Evolutionary conservation across 64 coral and sea anemone genomes (phyloP).

Genomic region (Montipora foliosa): DNA sequence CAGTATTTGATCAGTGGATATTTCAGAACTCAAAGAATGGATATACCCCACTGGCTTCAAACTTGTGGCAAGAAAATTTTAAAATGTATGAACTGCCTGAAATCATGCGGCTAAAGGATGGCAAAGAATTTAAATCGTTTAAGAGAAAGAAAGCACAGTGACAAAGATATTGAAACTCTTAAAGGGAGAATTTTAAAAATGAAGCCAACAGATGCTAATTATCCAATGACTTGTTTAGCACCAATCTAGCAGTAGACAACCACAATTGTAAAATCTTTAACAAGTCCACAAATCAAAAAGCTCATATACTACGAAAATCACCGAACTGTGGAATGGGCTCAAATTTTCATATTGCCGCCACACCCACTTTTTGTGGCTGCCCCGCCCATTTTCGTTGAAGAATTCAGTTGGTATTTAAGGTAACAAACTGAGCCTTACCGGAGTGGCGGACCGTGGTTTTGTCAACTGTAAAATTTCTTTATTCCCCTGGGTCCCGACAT

Average conservation of each 20-base stretch:
- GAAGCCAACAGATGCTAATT: not conserved
- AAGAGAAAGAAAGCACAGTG: constrained; percentile 38
- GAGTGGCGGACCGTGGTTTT: too few species aligned
- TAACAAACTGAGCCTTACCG: too few species aligned
- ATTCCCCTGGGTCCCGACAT: too few species aligned
- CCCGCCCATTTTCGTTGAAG: too few species aligned
- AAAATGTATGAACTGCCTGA: constrained; percentile 27
- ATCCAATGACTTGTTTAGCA: not conserved
- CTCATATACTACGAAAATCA: not conserved
- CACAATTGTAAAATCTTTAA: constrained; percentile 22
- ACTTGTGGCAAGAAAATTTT: constrained; percentile 14
- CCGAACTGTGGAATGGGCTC: too few species aligned
- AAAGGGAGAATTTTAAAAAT: not conserved
- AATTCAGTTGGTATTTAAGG: too few species aligned
- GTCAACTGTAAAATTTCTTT: too few species aligned
- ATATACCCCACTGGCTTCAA: not conserved
- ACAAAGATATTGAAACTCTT: constrained; percentile 14
- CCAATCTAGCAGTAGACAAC: constrained; percentile 16
- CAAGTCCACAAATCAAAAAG: constrained; percentile 19
- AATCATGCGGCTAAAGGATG: constrained; percentile 64
- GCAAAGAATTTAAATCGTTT: constrained; percentile 10
- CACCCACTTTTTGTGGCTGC: too few species aligned
- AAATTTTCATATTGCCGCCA: too few species aligned
- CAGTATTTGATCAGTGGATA: constrained; percentile 47
- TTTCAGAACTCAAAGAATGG: not conserved